Base-by-base conservation (phyloP, 1,140 invertebrate species). In the Chymomyza costata region DNA sequence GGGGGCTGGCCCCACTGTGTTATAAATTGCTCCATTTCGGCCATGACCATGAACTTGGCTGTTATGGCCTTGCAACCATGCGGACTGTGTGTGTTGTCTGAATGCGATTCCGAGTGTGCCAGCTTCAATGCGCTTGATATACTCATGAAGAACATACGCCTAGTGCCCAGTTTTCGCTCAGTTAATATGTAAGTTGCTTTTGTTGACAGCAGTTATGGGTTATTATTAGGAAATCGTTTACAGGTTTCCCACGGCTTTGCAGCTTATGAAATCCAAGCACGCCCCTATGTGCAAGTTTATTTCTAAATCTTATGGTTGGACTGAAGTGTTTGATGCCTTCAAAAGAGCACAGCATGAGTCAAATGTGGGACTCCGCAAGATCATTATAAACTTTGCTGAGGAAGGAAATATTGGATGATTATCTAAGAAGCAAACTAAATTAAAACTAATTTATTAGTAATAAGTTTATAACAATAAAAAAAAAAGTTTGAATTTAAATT, bases 141-240 rank as follows among this genome's bases (percentile, higher is more conserved):
- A 3, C 59, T 83, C 0, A 82, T 83, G 82, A 83, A 83, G 30
- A 81, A 83, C 32, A 83, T 83, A 15, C 58, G 65, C 6, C 28
- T 83, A 2, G 43, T 73, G 16, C 73, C 81, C 6, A 83, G 81
- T 11, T 83, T 78, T 49, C 63, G 81, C 3, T 78, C 64, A 10
- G 61, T 70, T 1, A 83, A 83, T 31, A 83, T 83, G 81, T 82
- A 18, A 40, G 60, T 61, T 1, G 0, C 17, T 1, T n/a, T n/a
- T n/a, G n/a, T n/a, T n/a, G n/a, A n/a, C 5, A 3, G 6, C 1
- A 8, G 7, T n/a, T 16, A 1, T n/a, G 0, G 0, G 16, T 10
- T 13, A 17, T 28, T n/a, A n/a, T n/a, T n/a, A n/a, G 13, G 3
- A 40, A 39, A 15, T 39, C 10, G 11, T 0, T 6, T 13, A 5